Evolutionary conservation across 2,888 invertebrate genomes (phyloP).

Genomic region (Aquatica leii): DNA sequence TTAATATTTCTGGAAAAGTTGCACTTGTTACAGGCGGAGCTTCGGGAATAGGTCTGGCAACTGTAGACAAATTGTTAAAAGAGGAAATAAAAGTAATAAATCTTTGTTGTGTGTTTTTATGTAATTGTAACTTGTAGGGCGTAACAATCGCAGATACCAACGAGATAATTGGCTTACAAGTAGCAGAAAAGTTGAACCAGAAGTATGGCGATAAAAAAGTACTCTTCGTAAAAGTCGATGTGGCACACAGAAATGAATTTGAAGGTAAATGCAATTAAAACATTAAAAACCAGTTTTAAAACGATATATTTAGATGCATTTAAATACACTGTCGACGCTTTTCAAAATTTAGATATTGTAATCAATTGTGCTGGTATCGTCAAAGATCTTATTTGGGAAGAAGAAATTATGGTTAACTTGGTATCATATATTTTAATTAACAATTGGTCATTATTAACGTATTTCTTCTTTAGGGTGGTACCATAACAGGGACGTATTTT

Average conservation of each 20-base stretch:
- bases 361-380: not conserved
- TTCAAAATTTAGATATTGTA: not conserved
- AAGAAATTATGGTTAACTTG: not conserved
- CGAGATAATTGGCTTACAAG: not conserved
- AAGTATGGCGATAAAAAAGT: not conserved
- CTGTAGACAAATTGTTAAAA: not conserved
- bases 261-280: not conserved
- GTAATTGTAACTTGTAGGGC: not conserved
- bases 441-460: not conserved
- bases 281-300: too few species aligned
- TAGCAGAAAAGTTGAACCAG: not conserved
- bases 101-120: not conserved
- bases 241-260: not conserved
- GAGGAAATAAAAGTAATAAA: not conserved
- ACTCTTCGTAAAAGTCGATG: not conserved
- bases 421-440: not conserved
- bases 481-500: not conserved
- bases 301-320: not conserved
- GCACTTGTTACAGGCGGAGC: conserved; percentile 5
- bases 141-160: not conserved
- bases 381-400: not conserved
- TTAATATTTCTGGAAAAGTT: not conserved
- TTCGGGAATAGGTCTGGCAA: not conserved
- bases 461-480: not conserved
- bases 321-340: not conserved